Evolutionary conservation across 2,113 vertebrate species (phyloP).

Genomic region (Ceyx melanurus): DNA sequence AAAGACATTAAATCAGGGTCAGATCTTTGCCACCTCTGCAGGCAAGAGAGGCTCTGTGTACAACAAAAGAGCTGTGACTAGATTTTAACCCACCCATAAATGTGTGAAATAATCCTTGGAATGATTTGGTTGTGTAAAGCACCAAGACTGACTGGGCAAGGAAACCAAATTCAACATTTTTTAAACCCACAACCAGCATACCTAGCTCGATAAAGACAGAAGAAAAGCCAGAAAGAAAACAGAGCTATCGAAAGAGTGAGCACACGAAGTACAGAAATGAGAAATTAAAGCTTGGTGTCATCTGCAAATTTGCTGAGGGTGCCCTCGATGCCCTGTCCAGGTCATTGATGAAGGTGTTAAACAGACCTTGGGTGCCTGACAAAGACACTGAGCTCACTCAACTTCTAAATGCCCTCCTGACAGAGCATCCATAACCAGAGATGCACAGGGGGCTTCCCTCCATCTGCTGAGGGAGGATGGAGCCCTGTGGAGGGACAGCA

Average conservation of each 20-base stretch:
- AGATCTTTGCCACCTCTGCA: neutral
- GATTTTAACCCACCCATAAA: neutral
- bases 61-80: neutral
- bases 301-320: too few species aligned
- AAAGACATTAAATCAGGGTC: neutral
- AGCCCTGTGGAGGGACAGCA: neutral
- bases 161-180: neutral
- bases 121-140: neutral
- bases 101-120: neutral
- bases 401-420: fast-evolving
- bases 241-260: neutral
- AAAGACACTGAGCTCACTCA: too few species aligned
- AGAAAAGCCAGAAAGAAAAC: neutral
- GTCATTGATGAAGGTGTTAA: too few species aligned
- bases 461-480: neutral
- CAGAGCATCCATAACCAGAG: neutral
- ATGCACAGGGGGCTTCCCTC: neutral
- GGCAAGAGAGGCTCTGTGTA: neutral
- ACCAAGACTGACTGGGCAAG: neutral
- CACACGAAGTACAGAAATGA: neutral
- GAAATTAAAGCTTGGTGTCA: neutral
- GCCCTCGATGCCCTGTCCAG: too few species aligned
- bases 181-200: neutral
- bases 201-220: neutral
- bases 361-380: too few species aligned